Evolutionary conservation across 2,888 invertebrate species (phyloP).

Genomic region (Drosophila anceps): DNA sequence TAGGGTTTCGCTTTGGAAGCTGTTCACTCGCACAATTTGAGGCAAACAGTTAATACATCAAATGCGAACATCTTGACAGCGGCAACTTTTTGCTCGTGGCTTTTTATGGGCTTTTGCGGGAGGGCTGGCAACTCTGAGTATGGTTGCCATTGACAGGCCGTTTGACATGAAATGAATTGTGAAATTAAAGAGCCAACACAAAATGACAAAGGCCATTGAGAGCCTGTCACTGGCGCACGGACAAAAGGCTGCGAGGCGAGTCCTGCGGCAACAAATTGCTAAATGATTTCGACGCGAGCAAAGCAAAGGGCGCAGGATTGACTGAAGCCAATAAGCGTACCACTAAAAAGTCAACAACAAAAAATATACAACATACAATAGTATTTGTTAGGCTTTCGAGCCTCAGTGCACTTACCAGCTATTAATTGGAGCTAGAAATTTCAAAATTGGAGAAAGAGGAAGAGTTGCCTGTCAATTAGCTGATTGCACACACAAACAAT

Average conservation of each 20-base stretch:
- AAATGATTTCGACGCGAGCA: constrained; percentile 57
- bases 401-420: constrained; percentile 42
- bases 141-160: constrained; percentile 62
- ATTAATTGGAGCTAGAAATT: constrained; percentile 21
- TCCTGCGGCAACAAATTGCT: constrained; percentile 64
- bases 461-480: constrained; percentile 49
- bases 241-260: constrained; percentile 28
- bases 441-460: constrained; percentile 4
- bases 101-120: constrained; percentile 10
- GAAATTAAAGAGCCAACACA: constrained; percentile 71
- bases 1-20: constrained; percentile 1
- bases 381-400: constrained; percentile 2
- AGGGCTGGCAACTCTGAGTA: constrained; percentile 5
- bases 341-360: constrained; percentile 61
- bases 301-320: constrained; percentile 12
- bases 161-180: constrained; percentile 81
- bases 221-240: constrained; percentile 28
- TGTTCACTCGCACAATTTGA: constrained; percentile 36
- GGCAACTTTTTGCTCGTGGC: constrained; percentile 35
- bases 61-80: constrained; percentile 70
- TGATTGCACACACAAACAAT: constrained; percentile 64
- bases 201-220: constrained; percentile 44
- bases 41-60: constrained; percentile 75
- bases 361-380: neutral
- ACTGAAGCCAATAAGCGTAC: constrained; percentile 44